These are phyloP conservation scores for Steinernema khuongi DNA, from an alignment of 1,140 invertebrate species.

Conservation along the genomic window DNA sequence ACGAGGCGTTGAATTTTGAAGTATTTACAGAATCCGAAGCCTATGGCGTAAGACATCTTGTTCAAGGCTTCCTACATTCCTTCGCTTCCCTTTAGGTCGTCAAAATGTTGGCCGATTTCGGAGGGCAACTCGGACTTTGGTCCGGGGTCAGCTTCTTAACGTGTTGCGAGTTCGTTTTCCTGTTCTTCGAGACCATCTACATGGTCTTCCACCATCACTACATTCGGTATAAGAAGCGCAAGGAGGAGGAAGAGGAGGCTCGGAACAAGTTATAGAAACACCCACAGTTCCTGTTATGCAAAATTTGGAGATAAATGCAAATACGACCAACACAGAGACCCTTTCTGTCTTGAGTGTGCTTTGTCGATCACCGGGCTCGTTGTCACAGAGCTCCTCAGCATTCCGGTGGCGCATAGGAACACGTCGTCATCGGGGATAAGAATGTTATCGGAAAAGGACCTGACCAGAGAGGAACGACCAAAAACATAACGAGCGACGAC, in stretches of 20 bases:
- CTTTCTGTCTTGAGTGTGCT: too few relatives aligned
- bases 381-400: too few relatives aligned
- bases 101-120: slow-evolving; percentile 52
- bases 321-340: too few relatives aligned
- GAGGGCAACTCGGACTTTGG: slow-evolving; percentile 52
- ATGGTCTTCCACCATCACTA: slow-evolving; percentile 46
- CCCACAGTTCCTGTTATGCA: too few relatives aligned
- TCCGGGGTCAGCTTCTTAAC: slow-evolving; percentile 53
- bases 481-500: not conserved
- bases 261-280: not conserved
- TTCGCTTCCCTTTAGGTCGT: slow-evolving; percentile 21
- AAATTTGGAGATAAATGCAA: too few relatives aligned
- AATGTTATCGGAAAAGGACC: slow-evolving; percentile 10
- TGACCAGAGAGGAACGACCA: not conserved
- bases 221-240: not conserved
- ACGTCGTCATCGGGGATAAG: not conserved
- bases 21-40: slow-evolving; percentile 53
- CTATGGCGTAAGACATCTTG: slow-evolving; percentile 39
- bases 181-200: slow-evolving; percentile 48
- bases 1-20: slow-evolving; percentile 55
- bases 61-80: slow-evolving; percentile 34
- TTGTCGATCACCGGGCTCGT: too few relatives aligned
- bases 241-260: not conserved
- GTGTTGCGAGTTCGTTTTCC: slow-evolving; percentile 51
- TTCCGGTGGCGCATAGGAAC: too few relatives aligned